Percentiles rank a stretch among this genome's conserved stretches.
These are phyloP conservation scores for Patagioenas fasciata DNA, from an alignment of 2,113 vertebrate species.

Conservation along the genomic window DNA sequence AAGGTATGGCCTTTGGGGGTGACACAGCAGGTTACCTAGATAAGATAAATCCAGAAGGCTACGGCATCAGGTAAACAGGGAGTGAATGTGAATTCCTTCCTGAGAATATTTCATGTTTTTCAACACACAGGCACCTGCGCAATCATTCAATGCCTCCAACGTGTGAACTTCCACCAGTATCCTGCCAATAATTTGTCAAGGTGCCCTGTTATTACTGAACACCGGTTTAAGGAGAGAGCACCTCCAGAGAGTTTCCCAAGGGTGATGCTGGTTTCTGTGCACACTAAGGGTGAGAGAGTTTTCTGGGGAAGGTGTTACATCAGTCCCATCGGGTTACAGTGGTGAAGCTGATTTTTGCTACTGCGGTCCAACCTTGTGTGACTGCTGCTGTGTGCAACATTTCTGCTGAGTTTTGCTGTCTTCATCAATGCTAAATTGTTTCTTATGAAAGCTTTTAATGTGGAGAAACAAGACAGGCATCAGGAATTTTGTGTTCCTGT, in stretches of 20 bases:
- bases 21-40: conserved; percentile 24
- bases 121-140: not conserved
- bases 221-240: not conserved
- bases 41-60: conserved; percentile 48
- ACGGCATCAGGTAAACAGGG: not conserved
- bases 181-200: not conserved
- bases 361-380: rapidly evolving
- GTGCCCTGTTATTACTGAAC: not conserved
- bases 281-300: rapidly evolving
- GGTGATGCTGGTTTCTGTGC: not conserved
- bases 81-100: not conserved
- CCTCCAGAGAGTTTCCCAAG: not conserved
- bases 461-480: not conserved
- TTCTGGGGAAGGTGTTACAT: not conserved
- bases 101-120: conserved; percentile 8
- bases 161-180: not conserved
- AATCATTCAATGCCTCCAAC: not conserved
- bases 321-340: not conserved
- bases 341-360: not conserved
- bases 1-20: not conserved
- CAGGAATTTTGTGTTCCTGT: not conserved
- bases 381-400: rapidly evolving
- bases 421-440: not conserved
- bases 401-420: not conserved
- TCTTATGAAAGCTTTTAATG: not conserved